Evolutionary conservation across 2,888 invertebrate species (phyloP), one percentile per base, ranked within the genome.

Genomic region (Brachyopa scutellaris): DNA sequence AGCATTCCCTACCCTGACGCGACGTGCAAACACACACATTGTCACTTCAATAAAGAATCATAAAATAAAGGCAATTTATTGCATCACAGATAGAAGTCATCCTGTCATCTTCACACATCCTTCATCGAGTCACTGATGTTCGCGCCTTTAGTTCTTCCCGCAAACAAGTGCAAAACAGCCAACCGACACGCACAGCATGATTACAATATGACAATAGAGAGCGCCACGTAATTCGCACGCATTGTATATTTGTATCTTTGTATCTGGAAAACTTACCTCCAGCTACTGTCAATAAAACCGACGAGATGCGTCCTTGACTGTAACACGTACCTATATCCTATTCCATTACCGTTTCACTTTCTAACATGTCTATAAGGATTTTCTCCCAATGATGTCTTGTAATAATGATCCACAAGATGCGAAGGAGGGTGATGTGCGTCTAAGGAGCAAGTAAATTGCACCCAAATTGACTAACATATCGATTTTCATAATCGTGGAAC

Each of bases 381-480:
- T n/a, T 29, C 26, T 72, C 55, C 38, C 33, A 77, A 62, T 51
- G 59, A 66, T 78, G 29, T 15, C 6, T n/a, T n/a, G 53, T 31
- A 36, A 70, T 66, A 53, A 66, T 61, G 66, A 79, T 66, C 57
- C 51, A 8, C n/a, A n/a, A n/a, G n/a, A n/a, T n/a, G n/a, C 31
- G 19, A 11, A 17, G 11, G 11, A 7, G 53, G 11, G n/a, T 13
- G 21, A 4, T 2, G 17, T 26, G 26, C 7, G 6, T 38, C 23
- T 29, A 26, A 29, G 69, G 33, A 55, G 33, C 38, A 66, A 77
- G 61, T 61, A 82, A 77, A 82, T 82, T 82, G 77, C 77, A 66
- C 77, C 82, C 82, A 82, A 82, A 82, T 82, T 82, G 82, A 82
- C 82, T 82, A 77, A 77, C 82, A 77, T 77, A 82, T 82, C 77